Evolutionary conservation across 2,113 vertebrate species (phyloP), one percentile per base, ranked within the genome.

Genomic region (Nothobranchius kuhntae): DNA sequence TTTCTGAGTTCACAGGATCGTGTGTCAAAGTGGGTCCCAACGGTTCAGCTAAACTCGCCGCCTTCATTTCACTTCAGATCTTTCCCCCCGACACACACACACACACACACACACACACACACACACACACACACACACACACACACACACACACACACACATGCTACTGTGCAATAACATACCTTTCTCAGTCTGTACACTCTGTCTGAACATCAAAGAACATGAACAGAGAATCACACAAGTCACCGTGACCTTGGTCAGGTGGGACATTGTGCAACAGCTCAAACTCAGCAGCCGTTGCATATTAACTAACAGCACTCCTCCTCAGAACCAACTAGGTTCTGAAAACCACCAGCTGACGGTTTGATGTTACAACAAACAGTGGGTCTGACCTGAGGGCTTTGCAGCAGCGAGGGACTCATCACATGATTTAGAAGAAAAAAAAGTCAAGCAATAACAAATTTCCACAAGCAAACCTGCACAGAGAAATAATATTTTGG

Each of bases 321-420:
- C 51, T 60, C 30, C 50, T 38, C 53, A 75, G 65, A 12, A 53
- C 75, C 77, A 78, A 82, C 62, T 64, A 75, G 73, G 55, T 61
- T 42, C 68, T 74, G 73, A 68, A 73, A 61, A 46, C 21, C 65
- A 61, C 21, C 68, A 76, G 59, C 68, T 73, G 73, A 68, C 68
- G 24, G 6, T 48, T 63, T 45, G 24, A 36, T 57, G 64, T 52
- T 46, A 57, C 42, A 67, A 66, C 57, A 14, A 24, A n/a, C 8
- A n/a, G 57, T 12, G 4, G 1, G 1, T 65, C 51, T n/a, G 55
- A 69, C 46, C 71, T n/a, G 36, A 61, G 15, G 40, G 45, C 9
- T 63, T 30, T 35, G 46, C 52, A 53, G 7, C 40, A 42, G 7
- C 40, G 10, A 8, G 40, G 30, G 30, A 30, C 4, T 3, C 38